These are phyloP conservation scores for Campoletis raptor DNA, from an alignment of 2,888 invertebrate genomes.

Conservation along the genomic window DNA sequence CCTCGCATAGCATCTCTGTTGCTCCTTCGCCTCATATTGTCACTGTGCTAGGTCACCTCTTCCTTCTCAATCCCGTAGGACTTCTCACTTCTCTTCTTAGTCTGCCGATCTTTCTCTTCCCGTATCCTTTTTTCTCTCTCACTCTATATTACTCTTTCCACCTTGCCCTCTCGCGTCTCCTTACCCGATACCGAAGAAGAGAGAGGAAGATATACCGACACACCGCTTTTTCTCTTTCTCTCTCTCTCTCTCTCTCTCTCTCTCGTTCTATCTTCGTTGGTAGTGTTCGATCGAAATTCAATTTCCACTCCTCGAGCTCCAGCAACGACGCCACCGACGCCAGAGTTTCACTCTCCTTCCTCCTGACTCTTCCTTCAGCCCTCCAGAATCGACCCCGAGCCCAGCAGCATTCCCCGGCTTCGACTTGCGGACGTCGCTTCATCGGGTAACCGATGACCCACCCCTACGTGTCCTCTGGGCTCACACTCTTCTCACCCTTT, in stretches of 20 bases:
- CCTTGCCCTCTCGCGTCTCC: constrained; percentile 59
- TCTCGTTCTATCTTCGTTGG: constrained; percentile 63
- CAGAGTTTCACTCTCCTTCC: constrained; percentile 51
- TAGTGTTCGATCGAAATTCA: constrained; percentile 84
- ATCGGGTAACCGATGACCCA: constrained; percentile 58
- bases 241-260: constrained; percentile 56
- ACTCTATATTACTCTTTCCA: constrained; percentile 38
- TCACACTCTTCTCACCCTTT: constrained; percentile 24
- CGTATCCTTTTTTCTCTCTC: constrained; percentile 44
- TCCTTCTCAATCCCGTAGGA: constrained; percentile 50
- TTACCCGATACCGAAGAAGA: constrained; percentile 42
- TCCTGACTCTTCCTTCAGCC: constrained; percentile 19
- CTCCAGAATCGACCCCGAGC: constrained; percentile 59
- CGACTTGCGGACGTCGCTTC: constrained; percentile 63
- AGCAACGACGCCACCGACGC: constrained; percentile 68
- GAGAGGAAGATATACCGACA: neutral
- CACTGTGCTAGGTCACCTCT: constrained; percentile 36
- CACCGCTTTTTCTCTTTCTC: constrained; percentile 37
- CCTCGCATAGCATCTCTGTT: constrained; percentile 69
- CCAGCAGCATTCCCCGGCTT: constrained; percentile 48
- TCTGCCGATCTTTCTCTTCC: constrained; percentile 53
- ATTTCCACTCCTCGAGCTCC: constrained; percentile 81
- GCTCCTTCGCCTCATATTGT: constrained; percentile 39
- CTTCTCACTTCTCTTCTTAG: constrained; percentile 50
- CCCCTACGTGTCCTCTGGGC: constrained; percentile 58